Percentiles rank a stretch among this genome's conserved stretches.
phyloP scores from a whole-genome alignment of 2,888 invertebrate genomes.

The Lochmaea crataegi region DNA sequence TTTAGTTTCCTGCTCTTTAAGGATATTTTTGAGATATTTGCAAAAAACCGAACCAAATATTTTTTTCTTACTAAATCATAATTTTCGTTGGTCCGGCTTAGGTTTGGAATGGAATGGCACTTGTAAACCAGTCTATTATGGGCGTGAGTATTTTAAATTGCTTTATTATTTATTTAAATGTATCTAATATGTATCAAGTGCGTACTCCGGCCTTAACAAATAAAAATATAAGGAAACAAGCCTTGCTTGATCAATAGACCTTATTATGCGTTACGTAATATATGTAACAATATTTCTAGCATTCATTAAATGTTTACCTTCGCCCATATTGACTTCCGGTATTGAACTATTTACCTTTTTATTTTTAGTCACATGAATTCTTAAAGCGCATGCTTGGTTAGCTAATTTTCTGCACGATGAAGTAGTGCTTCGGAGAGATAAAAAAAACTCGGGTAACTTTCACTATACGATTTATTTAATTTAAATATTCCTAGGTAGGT shows the following conservation, averaged over 20 bases:
- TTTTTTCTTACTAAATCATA: too few species aligned
- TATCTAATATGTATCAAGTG: conserved; percentile 5
- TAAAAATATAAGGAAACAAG: conserved; percentile 31
- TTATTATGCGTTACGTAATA: conserved; percentile 28
- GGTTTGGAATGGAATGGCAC: too few species aligned
- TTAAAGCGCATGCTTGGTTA: not conserved
- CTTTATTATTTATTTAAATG: not conserved
- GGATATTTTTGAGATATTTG: too few species aligned
- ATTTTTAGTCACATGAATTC: not conserved
- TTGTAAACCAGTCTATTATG: too few species aligned
- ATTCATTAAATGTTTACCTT: conserved; percentile 26
- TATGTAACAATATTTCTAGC: conserved; percentile 23
- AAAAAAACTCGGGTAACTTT: not conserved
- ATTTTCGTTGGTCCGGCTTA: too few species aligned
- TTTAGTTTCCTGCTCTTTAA: too few species aligned
- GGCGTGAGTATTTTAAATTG: not conserved
- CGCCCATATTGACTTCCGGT: conserved; percentile 24
- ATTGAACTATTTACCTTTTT: not conserved
- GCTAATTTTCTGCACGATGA: not conserved
- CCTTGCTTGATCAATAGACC: conserved; percentile 23
- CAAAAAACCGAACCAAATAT: too few species aligned
- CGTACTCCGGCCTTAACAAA: conserved; percentile 30
- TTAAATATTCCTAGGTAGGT: not conserved
- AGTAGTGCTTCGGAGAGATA: not conserved
- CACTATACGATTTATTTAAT: not conserved